Evolutionary conservation across 92 coral and sea anemone species (phyloP).

Genomic region (Siderastrea radians): DNA sequence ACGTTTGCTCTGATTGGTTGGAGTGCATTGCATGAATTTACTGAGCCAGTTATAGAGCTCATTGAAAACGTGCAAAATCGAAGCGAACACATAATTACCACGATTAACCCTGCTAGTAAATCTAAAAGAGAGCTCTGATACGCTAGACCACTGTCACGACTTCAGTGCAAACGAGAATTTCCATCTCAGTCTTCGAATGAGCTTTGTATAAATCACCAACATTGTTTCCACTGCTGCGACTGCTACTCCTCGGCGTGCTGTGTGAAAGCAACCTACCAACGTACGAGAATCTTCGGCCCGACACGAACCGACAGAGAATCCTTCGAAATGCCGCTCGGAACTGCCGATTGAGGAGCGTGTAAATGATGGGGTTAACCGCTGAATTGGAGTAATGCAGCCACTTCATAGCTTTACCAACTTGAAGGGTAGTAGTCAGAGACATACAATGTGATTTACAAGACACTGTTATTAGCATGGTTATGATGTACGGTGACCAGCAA

Average conservation of each 20-base stretch:
- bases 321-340: conserved; percentile 84
- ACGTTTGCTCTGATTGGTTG: neutral
- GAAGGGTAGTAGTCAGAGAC: conserved; percentile 17
- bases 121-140: neutral
- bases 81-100: neutral
- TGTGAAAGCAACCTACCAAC: conserved; percentile 27
- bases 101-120: neutral
- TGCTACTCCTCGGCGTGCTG: conserved; percentile 33
- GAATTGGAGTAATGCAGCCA: conserved; percentile 94
- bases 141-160: conserved; percentile 34
- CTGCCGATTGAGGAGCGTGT: conserved; percentile 79
- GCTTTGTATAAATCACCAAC: conserved; percentile 17
- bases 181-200: conserved; percentile 31
- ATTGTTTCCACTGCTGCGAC: conserved; percentile 36
- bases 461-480: conserved; percentile 57
- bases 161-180: conserved; percentile 44
- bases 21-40: neutral
- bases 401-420: conserved; percentile 62
- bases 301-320: conserved; percentile 74
- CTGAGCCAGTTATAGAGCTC: neutral
- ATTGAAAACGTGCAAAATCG: neutral
- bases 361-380: conserved; percentile 86
- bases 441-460: conserved; percentile 59
- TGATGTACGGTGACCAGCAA: conserved; percentile 89
- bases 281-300: conserved; percentile 44